Evolutionary conservation across 1,140 invertebrate genomes (phyloP), one percentile per base, ranked within the genome.

Genomic region (Neotoxoptera formosana): DNA sequence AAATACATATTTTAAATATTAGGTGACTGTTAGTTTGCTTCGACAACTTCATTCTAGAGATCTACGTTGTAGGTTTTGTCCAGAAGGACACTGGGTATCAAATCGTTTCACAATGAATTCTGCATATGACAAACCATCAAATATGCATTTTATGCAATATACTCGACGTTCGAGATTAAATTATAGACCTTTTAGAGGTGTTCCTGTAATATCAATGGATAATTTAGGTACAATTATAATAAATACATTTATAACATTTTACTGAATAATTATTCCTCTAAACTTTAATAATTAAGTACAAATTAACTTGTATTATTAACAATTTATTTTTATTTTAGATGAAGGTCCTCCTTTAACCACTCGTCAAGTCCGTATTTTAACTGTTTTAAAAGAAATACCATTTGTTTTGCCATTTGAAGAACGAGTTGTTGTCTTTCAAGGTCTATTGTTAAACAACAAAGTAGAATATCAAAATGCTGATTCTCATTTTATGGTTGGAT

Each of bases 371-470:
- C 96, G 98, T 93, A 98, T 98, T 6, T 96, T 98, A 53, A 98
- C 98, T 1, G 97, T 99, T 93, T 95, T 99, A 9, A 97, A 97
- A 93, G 98, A 99, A 95, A 97, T 99, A 94, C 99, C 99, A 1
- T 99, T 99, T 96, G 97, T 99, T 11, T 97, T 99, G 81, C 96
- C 98, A 7, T 99, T 99, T 95, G 97, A 97, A 93, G 97, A 98
- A 94, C 96, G 99, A 91, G 98, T 99, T 2, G 95, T 98, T 93
- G 97, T 99, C 87, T 97, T 99, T 94, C 97, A 98, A 95, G 97
- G 97, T 45, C 95, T 98, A 67, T 95, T 97, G 94, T 96, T 96
- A 93, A 96, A 96, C 91, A 97, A 98, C 94, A 97, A 97, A 95
- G 95, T 96, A 81, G 96, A 97, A 88, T 96, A 97, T 94, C 97